phyloP scores from a whole-genome alignment of 2,888 invertebrate genomes.

The Drosophila paranaensis region DNA sequence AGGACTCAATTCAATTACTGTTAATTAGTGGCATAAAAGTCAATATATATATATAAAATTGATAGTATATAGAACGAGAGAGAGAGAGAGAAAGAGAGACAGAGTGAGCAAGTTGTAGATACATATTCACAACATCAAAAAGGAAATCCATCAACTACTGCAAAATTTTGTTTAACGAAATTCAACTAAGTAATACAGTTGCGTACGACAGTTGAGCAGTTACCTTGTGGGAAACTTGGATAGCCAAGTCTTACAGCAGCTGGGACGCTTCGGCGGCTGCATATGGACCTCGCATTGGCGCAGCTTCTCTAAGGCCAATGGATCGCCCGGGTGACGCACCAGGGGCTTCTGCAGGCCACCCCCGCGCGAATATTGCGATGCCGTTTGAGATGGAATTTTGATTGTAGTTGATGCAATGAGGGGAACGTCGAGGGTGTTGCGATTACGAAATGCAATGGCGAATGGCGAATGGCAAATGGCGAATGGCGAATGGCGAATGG shows the following conservation, averaged over 20 bases:
- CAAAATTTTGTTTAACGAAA: constrained; percentile 48
- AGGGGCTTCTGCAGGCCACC: constrained; percentile 90
- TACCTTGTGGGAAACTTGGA: constrained; percentile 96
- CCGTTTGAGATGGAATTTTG: constrained; percentile 78
- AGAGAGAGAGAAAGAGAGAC: constrained; percentile 55
- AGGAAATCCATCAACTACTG: constrained; percentile 84
- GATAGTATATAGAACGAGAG: constrained; percentile 51
- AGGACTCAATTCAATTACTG: constrained; percentile 49
- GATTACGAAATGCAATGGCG: constrained; percentile 14
- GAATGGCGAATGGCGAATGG: background rate
- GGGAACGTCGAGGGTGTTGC: constrained; percentile 18
- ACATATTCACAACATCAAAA: constrained; percentile 85
- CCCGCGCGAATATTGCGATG: constrained; percentile 75
- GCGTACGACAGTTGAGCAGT: constrained; percentile 41
- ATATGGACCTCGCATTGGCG: constrained; percentile 96
- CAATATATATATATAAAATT: constrained; percentile 63
- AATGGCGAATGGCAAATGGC: background rate
- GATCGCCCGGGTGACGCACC: constrained; percentile 92
- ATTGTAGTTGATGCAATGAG: constrained; percentile 72
- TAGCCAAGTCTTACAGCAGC: constrained; percentile 96
- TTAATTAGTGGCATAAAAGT: constrained; percentile 68
- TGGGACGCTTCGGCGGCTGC: constrained; percentile 91
- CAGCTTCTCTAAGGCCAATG: constrained; percentile 92
- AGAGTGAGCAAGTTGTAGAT: constrained; percentile 59
- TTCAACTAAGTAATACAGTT: constrained; percentile 51